A percentile compares a stretch with the other conserved stretches of the same genome.
Evolutionary conservation across 2,113 vertebrate genomes (phyloP).

Genomic region (Rhea pennata): DNA sequence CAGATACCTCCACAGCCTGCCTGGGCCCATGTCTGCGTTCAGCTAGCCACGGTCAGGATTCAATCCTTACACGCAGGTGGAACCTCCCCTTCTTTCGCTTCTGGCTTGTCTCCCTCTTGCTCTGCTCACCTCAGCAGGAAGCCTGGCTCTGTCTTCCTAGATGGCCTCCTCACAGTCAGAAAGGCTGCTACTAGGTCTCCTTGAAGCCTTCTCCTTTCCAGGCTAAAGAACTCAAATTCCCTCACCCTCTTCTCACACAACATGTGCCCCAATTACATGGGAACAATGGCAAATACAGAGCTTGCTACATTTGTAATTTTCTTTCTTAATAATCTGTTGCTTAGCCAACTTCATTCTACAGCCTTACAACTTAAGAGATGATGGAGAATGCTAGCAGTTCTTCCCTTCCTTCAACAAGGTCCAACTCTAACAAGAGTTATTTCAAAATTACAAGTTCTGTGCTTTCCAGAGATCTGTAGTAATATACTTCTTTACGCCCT

Average conservation of each 20-base stretch:
- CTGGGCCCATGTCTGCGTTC: rapidly evolving
- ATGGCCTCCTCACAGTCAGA: not conserved
- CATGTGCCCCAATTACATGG: not conserved
- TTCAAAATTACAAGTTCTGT: not conserved
- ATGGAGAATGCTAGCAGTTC: not conserved
- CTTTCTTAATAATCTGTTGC: not conserved
- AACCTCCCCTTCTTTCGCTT: rapidly evolving
- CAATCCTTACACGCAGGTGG: not conserved
- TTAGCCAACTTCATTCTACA: not conserved
- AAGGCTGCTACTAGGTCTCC: not conserved
- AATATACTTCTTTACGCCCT: rapidly evolving
- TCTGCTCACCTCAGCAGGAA: not conserved
- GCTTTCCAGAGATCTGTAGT: not conserved
- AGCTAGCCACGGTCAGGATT: rapidly evolving
- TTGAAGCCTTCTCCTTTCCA: too few relatives aligned
- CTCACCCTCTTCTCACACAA: rapidly evolving
- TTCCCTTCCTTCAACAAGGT: not conserved
- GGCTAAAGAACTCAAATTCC: not conserved
- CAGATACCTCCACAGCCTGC: not conserved
- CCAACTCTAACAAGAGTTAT: too few relatives aligned
- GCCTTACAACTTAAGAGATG: rapidly evolving
- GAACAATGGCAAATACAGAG: rapidly evolving
- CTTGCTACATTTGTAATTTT: not conserved
- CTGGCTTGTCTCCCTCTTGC: not conserved
- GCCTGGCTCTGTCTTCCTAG: rapidly evolving